phyloP scores from a whole-genome alignment of 2,113 vertebrate genomes.

The Parotia lawesii region DNA sequence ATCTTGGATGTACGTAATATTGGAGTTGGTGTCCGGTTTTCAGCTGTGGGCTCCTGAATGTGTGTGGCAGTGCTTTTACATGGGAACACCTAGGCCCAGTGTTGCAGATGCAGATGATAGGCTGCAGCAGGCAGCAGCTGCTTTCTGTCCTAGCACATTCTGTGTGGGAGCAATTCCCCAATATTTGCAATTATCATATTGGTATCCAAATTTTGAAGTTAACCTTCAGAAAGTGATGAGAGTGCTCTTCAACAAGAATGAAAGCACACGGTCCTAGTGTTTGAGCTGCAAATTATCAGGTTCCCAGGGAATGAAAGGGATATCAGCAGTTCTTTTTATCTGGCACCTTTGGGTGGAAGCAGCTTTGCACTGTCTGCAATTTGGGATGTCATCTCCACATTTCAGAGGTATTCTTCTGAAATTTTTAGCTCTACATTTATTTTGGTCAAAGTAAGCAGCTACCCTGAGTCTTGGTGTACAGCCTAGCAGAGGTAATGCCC shows the following conservation, averaged over 20 bases:
- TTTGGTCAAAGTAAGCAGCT: neutral
- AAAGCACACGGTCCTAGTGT: neutral
- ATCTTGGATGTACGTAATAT: neutral
- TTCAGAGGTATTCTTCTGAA: neutral
- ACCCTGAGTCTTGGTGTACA: neutral
- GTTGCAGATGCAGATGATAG: neutral
- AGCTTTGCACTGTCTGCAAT: neutral
- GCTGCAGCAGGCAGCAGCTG: neutral
- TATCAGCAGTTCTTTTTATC: neutral
- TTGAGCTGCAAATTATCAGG: neutral
- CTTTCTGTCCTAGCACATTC: neutral
- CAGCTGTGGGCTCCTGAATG: neutral
- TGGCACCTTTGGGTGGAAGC: neutral
- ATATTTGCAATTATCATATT: neutral
- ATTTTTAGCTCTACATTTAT: neutral
- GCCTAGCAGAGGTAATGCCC: neutral
- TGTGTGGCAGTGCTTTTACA: neutral
- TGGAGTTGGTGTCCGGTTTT: neutral
- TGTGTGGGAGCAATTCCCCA: neutral
- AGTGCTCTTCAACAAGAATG: neutral
- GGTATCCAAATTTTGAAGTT: neutral
- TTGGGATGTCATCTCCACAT: neutral
- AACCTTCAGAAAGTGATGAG: neutral
- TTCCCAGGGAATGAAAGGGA: neutral
- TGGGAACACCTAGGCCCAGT: neutral